A percentile compares a stretch with the other conserved stretches of the same genome.
Conservation (phyloP, 2,888 invertebrate genomes). For the Kryphioiulus occultus region DNA sequence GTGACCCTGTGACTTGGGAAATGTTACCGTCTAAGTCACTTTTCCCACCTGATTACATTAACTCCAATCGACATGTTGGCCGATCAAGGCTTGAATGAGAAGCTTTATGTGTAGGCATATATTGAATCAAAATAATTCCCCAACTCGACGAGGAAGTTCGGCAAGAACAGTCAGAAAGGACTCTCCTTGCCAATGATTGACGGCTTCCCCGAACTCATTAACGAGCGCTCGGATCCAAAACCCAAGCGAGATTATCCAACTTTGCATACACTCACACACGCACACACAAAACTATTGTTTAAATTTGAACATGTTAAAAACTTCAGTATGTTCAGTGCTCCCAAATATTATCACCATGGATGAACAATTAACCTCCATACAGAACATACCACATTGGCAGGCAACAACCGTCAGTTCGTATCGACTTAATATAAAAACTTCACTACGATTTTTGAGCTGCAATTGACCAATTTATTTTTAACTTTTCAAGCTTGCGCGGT, state of each 20-base stretch:
- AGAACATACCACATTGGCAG: constrained; percentile 42
- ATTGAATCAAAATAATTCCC: constrained; percentile 1
- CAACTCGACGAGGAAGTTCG: neutral
- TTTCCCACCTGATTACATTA: constrained; percentile 49
- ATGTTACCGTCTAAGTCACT: constrained; percentile 39
- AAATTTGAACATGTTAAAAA: constrained; percentile 31
- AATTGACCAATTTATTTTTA: neutral
- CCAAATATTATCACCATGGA: constrained; percentile 22
- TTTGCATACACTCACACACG: constrained; percentile 33
- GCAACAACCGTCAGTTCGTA: constrained; percentile 17
- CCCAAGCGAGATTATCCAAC: neutral
- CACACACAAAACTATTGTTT: constrained; percentile 29
- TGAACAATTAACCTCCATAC: constrained; percentile 44
- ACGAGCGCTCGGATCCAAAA: neutral
- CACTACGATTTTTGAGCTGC: constrained; percentile 15
- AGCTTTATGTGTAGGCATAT: neutral
- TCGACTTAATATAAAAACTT: neutral
- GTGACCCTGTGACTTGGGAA: constrained; percentile 54
- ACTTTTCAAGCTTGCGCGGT: neutral
- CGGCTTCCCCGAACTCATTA: neutral
- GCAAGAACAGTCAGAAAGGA: neutral
- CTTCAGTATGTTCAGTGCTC: constrained; percentile 30
- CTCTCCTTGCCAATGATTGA: constrained; percentile 1
- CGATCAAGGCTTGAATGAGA: constrained; percentile 45
- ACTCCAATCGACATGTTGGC: constrained; percentile 37